Evolutionary conservation across 2,888 invertebrate genomes (phyloP).

Genomic region (Chymomyza amoena): DNA sequence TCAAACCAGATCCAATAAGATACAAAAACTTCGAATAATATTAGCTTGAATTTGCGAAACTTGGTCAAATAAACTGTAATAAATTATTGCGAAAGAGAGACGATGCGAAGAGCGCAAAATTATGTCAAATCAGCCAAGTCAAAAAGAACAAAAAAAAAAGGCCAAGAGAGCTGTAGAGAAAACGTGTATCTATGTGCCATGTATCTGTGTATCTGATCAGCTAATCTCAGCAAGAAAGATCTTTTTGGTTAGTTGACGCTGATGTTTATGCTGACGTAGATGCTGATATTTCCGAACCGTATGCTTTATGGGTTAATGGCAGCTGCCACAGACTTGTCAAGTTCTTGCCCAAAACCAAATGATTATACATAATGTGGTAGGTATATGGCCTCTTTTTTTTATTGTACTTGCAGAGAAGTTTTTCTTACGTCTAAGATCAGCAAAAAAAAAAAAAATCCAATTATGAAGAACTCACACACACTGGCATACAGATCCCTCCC

Average conservation of each 20-base stretch:
- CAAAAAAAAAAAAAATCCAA: constrained; percentile 4
- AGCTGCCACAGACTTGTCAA: constrained; percentile 49
- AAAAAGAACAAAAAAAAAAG: background rate
- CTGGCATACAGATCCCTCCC: constrained; percentile 3
- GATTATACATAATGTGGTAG: background rate
- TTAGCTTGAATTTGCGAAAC: too few relatives aligned
- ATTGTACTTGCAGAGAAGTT: background rate
- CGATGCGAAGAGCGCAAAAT: background rate
- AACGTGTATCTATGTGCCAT: too few relatives aligned
- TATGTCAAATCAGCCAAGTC: background rate
- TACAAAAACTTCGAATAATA: too few relatives aligned
- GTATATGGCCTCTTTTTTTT: background rate
- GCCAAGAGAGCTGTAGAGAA: background rate
- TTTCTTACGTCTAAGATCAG: background rate
- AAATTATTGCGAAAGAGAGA: background rate
- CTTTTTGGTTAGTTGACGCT: constrained; percentile 29
- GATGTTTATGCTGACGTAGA: constrained; percentile 17
- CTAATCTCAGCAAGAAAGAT: background rate
- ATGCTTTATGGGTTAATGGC: constrained; percentile 17
- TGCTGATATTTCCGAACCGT: background rate
- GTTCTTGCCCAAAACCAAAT: background rate
- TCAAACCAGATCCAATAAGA: too few relatives aligned
- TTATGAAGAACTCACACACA: constrained; percentile 11
- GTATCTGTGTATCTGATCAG: background rate
- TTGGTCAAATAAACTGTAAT: too few relatives aligned